These are phyloP conservation scores for Zaprionus ghesquierei DNA, from an alignment of 1,140 invertebrate species.

Conservation along the genomic window DNA sequence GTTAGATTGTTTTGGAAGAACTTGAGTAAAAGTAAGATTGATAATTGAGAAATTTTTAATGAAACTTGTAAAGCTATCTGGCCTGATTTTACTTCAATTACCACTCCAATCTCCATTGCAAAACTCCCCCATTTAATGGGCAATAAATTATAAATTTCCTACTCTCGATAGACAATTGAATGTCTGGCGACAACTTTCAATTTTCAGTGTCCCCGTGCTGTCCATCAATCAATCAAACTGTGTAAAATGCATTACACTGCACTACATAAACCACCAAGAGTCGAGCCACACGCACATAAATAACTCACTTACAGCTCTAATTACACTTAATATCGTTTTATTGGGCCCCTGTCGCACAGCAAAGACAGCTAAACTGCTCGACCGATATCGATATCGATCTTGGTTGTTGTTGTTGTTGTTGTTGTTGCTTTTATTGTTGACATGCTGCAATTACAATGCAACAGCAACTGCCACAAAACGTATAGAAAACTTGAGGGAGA, in stretches of 20 bases:
- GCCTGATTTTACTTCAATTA: not conserved
- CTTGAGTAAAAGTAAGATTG: not conserved
- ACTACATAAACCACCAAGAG: conserved; percentile 48
- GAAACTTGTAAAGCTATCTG: not conserved
- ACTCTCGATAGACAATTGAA: conserved; percentile 51
- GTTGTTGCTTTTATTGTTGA: conserved; percentile 45
- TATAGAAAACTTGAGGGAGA: no score
- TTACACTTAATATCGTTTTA: conserved; percentile 75
- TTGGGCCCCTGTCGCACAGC: conserved; percentile 37
- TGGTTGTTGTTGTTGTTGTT: conserved; percentile 7
- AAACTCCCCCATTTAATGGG: not conserved
- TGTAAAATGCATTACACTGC: conserved; percentile 27
- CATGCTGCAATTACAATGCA: conserved; percentile 71
- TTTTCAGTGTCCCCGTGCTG: conserved; percentile 37
- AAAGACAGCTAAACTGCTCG: conserved; percentile 23
- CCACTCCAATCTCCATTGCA: not conserved
- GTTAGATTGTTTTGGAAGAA: not conserved
- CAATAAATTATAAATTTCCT: conserved; percentile 22
- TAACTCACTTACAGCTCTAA: conserved; percentile 73
- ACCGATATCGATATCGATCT: conserved; percentile 60
- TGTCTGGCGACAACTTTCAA: conserved; percentile 45
- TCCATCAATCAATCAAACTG: conserved; percentile 65
- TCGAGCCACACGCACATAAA: conserved; percentile 55
- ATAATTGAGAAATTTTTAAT: not conserved
- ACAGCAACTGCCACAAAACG: conserved; percentile 47